Percentiles rank a stretch among this genome's conserved stretches.
phyloP scores from a whole-genome alignment of 2,888 invertebrate genomes.

The Apotomis capreana region DNA sequence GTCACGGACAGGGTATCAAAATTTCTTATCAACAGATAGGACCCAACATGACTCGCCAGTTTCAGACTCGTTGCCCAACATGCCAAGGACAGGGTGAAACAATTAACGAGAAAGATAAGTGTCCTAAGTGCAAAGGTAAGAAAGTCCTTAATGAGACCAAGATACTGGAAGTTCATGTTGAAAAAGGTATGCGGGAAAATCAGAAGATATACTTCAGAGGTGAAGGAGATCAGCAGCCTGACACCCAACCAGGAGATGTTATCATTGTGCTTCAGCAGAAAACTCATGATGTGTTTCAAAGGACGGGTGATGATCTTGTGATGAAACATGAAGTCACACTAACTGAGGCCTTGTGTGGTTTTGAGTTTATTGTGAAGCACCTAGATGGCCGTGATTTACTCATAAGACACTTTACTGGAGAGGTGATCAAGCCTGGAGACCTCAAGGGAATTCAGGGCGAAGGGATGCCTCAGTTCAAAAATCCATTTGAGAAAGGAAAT shows the following conservation, averaged over 20 bases:
- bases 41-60: constrained; percentile 85
- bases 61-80: constrained; percentile 84
- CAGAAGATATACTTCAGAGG: constrained; percentile 93
- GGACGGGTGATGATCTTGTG: constrained; percentile 89
- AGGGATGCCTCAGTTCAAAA: constrained; percentile 95
- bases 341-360: constrained; percentile 96
- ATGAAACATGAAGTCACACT: constrained; percentile 90
- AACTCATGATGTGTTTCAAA: constrained; percentile 90
- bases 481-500: constrained; percentile 94
- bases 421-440: constrained; percentile 92
- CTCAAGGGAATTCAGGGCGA: constrained; percentile 91
- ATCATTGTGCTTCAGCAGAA: constrained; percentile 93
- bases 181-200: constrained; percentile 94
- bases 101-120: constrained; percentile 92
- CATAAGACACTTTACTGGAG: constrained; percentile 90
- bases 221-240: constrained; percentile 96
- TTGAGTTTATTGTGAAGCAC: constrained; percentile 92
- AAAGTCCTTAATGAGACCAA: constrained; percentile 93
- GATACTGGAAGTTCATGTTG: constrained; percentile 93
- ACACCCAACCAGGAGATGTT: constrained; percentile 93
- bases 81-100: constrained; percentile 88
- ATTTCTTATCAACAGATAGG: constrained; percentile 88
- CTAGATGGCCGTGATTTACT: constrained; percentile 94
- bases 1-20: constrained; percentile 91
- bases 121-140: constrained; percentile 91